Conservation (phyloP, 64 coral and sea anemone species). For the Pachyseris speciosa region DNA sequence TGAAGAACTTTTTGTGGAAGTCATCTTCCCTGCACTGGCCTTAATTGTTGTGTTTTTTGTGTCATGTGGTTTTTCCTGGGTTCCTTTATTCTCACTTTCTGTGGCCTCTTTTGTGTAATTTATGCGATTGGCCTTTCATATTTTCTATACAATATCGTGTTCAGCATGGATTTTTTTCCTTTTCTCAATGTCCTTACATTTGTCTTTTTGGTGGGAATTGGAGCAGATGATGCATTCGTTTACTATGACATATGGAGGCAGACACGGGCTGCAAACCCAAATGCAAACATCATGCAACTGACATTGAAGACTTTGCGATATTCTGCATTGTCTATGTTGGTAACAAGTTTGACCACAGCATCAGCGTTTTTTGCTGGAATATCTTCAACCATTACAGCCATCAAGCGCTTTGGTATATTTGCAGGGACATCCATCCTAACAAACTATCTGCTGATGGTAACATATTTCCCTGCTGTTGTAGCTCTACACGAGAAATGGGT, state of each 20-base stretch:
- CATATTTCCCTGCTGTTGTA: constrained; percentile 91
- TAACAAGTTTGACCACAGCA: constrained; percentile 94
- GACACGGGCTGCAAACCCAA: constrained; percentile 61
- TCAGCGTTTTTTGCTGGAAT: constrained; percentile 95
- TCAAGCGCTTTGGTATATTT: constrained; percentile 92
- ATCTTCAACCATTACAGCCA: constrained; percentile 85
- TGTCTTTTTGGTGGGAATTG: constrained; percentile 93
- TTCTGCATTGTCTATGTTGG: constrained; percentile 94
- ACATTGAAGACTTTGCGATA: constrained; percentile 84
- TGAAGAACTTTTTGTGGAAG: constrained; percentile 54
- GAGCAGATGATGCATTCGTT: constrained; percentile 91
- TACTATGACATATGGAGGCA: constrained; percentile 97
- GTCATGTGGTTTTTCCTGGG: constrained; percentile 82
- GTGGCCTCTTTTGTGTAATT: constrained; percentile 68
- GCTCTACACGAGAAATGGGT: constrained; percentile 82
- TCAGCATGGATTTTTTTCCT: constrained; percentile 81
- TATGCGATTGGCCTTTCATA: constrained; percentile 84
- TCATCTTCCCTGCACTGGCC: constrained; percentile 73
- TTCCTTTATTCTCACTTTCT: constrained; percentile 77
- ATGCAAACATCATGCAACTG: constrained; percentile 38
- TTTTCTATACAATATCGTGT: constrained; percentile 86
- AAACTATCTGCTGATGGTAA: constrained; percentile 92
- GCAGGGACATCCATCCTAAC: constrained; percentile 88
- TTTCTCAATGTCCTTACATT: constrained; percentile 86
- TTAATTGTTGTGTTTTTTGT: constrained; percentile 74